Evolutionary conservation across 2,797 vertebrate species (phyloP), one percentile per base, ranked within the genome.

Genomic region (Phoeniculus purpureus): DNA sequence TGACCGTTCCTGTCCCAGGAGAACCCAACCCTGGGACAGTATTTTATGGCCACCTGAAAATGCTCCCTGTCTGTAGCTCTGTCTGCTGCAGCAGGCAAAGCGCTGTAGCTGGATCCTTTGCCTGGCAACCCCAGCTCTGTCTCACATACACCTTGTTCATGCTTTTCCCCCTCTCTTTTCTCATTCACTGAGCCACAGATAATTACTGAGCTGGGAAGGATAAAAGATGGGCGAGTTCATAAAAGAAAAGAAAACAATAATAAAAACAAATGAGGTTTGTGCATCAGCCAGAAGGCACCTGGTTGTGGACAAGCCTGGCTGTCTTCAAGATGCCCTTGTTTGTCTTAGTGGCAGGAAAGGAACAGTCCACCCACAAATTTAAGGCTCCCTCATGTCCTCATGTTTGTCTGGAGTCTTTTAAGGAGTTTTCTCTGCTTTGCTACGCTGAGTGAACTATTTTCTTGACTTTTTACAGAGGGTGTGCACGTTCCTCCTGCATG

Each of bases 121-220:
- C 37, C 47, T 87, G 51, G 31, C 58, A 25, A 23, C 19, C 29
- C n/a, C 37, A 25, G 22, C 21, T 29, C 29, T 34, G 47, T 70
- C 32, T 62, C 5, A 1, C 16, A 9, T 37, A 40, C 66, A 51
- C 51, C 23, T 13, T 19, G 32, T 65, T 31, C 0, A 1, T 29
- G 31, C 10, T 52, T 78, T 66, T 75, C 64, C 50, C 67, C 54
- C 29, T 50, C 75, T 81, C 51, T 82, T 84, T 91, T 81, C 73
- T 92, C 14, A 55, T 86, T 87, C 79, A 65, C 72, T 62, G 32
- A 84, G 72, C 59, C 87, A 89, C 64, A 62, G 71, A 78, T 75
- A 92, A 90, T 92, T 70, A 64, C 59, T 81, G 71, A 81, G 47
- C 62, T 78, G 85, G 71, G 78, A 89, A 72, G 81, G 79, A 67